Conservation (phyloP, 2,797 vertebrate species). For the Heteromormyrus szaboi region DNA sequence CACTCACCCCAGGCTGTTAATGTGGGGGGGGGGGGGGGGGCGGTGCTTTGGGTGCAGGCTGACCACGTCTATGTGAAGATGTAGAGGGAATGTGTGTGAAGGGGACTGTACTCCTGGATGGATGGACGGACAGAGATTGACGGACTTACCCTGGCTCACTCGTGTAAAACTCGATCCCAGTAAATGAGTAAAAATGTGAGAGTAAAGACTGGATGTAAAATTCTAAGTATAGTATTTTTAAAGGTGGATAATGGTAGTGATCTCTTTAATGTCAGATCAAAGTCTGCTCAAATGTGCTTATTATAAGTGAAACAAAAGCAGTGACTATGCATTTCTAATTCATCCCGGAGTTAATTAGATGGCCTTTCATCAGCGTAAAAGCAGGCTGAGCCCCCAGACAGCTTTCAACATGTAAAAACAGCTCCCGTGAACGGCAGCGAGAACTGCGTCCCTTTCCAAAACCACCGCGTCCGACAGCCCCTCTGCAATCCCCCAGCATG, state of each 20-base stretch:
- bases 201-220: not conserved
- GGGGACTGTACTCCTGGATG: not conserved
- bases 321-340: not conserved
- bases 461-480: no score
- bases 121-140: no score
- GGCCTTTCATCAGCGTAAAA: slow-evolving; percentile 3
- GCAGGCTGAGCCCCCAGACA: not conserved
- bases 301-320: slow-evolving; percentile 9
- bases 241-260: not conserved
- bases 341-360: not conserved
- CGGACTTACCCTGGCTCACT: not conserved
- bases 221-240: not conserved
- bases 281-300: not conserved
- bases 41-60: no score
- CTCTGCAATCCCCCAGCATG: not conserved
- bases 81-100: not conserved
- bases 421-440: not conserved
- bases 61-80: not conserved
- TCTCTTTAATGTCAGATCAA: not conserved
- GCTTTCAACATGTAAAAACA: not conserved
- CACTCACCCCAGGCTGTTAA: not conserved
- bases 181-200: not conserved
- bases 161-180: not conserved
- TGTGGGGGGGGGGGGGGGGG: no score
- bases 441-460: not conserved